Base-by-base conservation (phyloP, 2,888 invertebrate species). In the Epinotia bilunana region DNA sequence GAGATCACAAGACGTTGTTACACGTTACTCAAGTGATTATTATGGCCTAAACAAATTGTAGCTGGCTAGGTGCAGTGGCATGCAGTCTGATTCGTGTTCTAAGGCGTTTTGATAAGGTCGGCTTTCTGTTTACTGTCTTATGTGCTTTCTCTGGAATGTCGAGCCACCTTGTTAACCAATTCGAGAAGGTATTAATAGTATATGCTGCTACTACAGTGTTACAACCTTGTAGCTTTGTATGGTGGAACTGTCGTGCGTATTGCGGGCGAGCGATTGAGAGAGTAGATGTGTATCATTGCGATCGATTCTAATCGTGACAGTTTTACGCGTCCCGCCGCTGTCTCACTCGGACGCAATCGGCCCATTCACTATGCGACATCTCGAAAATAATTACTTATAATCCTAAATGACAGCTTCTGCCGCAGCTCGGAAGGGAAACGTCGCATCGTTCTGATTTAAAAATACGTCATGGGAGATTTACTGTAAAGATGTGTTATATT, bases 291-390 rank as follows among this genome's bases (percentile, higher is more conserved):
- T 89, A 91, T 92, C 92, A 87, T 80, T 73, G 85, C 87, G 83
- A 88, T 88, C 84, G 92, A 92, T 91, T 86, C 87, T 88, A 90
- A 93, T 92, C 92, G 83, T 82, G 92, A 90, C 91, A 92, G 90
- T 90, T 92, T 91, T 90, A 92, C 91, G 91, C 91, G 89, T 87
- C 86, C 85, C 82, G 85, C 89, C 87, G 85, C 86, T 83, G 86
- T 87, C 88, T 87, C 84, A 83, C 87, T 87, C 83, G 72, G 33
- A 18, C 12, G 18, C 65, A 33, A 39, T 57, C 64, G 49, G 65
- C 61, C 55, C 62, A 62, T 65, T 71, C 70, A 71, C 68, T 53
- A 46, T 61, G 62, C 62, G 71, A 75, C 75, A 67, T 72, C 67
- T 67, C 69, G 23, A 75, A 65, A 72, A 67, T 75, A 71, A 71